Evolutionary conservation across 2,113 vertebrate species (phyloP), one percentile per base, ranked within the genome.

Genomic region (Paratilapia polleni): DNA sequence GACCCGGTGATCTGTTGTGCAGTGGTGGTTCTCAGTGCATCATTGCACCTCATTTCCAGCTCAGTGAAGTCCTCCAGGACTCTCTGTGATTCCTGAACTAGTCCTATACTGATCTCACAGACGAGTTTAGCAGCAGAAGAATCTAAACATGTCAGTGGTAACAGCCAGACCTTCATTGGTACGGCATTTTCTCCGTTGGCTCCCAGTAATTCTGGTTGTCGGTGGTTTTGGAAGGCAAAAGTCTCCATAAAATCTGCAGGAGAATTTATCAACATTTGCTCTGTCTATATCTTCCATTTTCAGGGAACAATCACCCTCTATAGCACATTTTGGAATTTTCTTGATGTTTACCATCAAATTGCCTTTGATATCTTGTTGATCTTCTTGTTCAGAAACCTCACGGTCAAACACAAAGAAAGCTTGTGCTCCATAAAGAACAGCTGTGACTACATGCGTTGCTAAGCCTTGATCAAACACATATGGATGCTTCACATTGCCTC

Each of bases 391-490:
- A 6, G 91, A 89, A 1, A 89, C 47, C 8, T 93, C 84, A 38
- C 57, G 66, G 47, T 93, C 28, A 31, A 31, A 31, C 28, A 31
- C 28, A 31, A 31, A 31, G 28, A 31, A 31, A 31, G 28, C 28
- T 31, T 31, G 28, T 31, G 28, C 28, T 31, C 28, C 91, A 79
- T 93, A 94, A 43, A 94, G 87, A 31, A 94, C 24, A 2, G 4
- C 93, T n/a, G 90, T 91, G 36, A 93, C 91, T 3, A 94, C 88
- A 58, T 93, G 92, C 24, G 92, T 91, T 10, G 89, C 92, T 63
- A 85, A 19, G 4, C 82, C 82, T 63, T 80, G 8, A 0, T 92
- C 87, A 86, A 93, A 93, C 1, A 93, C 86, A 26, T 89, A 20
- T 0, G 36, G 68, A 76, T 93, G 8, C 41, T 78, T 87, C 11